Conservation (phyloP, 1,140 invertebrate genomes). For the Nasonia longicornis region DNA sequence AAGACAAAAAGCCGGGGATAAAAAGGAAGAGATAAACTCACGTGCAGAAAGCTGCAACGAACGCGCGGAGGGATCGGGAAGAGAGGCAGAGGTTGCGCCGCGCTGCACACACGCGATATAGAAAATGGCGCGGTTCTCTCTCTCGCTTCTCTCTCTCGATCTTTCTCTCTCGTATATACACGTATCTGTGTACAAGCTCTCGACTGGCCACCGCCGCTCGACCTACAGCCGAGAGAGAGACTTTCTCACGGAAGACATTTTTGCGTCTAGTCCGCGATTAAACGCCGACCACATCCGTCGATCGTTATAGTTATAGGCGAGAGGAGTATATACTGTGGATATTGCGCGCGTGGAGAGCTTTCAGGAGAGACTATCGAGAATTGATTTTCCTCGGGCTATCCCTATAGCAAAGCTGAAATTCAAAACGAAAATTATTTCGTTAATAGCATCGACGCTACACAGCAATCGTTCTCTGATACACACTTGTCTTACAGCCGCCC, state of each 20-base stretch:
- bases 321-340: not conserved
- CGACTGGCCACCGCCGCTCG: conserved; percentile 2
- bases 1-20: conserved; percentile 27
- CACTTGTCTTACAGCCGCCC: not conserved
- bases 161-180: not conserved
- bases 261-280: conserved; percentile 64
- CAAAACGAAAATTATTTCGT: not conserved
- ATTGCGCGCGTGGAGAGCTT: not conserved
- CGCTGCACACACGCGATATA: conserved; percentile 22
- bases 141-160: not conserved
- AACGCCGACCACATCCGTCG: conserved; percentile 67
- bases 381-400: not conserved
- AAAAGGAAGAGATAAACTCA: conserved; percentile 26
- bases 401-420: not conserved
- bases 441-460: not conserved
- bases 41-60: conserved; percentile 1
- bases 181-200: not conserved
- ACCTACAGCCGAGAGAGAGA: conserved; percentile 32
- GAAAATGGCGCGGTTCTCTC: conserved; percentile 29
- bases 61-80: conserved; percentile 9
- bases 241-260: conserved; percentile 69
- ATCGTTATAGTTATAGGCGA: conserved; percentile 56
- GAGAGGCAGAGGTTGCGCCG: not conserved
- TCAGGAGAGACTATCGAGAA: no score
- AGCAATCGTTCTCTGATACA: not conserved